Evolutionary conservation across 2,113 vertebrate genomes (phyloP), one percentile per base, ranked within the genome.

Genomic region (Oophaga pumilio): DNA sequence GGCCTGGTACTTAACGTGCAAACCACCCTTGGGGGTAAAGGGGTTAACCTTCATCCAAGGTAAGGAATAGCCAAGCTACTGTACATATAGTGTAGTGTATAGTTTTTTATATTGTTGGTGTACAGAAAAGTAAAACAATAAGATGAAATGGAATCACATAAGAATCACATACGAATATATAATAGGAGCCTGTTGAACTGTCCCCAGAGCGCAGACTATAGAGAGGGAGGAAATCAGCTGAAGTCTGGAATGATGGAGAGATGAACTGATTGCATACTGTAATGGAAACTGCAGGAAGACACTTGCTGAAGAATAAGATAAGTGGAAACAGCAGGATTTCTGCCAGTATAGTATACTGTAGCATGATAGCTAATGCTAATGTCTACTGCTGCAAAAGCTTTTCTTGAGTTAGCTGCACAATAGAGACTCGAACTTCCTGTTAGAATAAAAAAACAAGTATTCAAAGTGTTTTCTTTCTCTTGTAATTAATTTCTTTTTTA

Each of bases 221-320:
- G 71, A 83, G 60, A 60, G 49, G 49, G 49, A 83, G 71, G 18
- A 88, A 84, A 88, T 88, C 86, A 88, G 28, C 28, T 84, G 78
- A 87, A 71, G 81, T 57, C 86, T 84, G 71, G 86, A 59, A 77
- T 82, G 87, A 88, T 88, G 80, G 80, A 77, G 81, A 88, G 73
- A 84, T 88, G 87, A 88, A 88, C 71, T 84, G 81, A 84, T 88
- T 88, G 87, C 71, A 88, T 88, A 84, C 87, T 83, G 87, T 88
- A 88, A 88, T 88, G 81, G 87, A 88, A 88, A 88, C 87, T 88
- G 87, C 87, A 88, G 87, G 87, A 88, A 84, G 87, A 88, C 73
- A 88, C 87, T 88, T 88, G 87, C 80, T 68, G 73, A 88, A 84
- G 87, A 88, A 88, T 88, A 88, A 88, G 86, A 88, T 88, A 88